Conservation (phyloP, 2,888 invertebrate species). For the Lochmaea crataegi region DNA sequence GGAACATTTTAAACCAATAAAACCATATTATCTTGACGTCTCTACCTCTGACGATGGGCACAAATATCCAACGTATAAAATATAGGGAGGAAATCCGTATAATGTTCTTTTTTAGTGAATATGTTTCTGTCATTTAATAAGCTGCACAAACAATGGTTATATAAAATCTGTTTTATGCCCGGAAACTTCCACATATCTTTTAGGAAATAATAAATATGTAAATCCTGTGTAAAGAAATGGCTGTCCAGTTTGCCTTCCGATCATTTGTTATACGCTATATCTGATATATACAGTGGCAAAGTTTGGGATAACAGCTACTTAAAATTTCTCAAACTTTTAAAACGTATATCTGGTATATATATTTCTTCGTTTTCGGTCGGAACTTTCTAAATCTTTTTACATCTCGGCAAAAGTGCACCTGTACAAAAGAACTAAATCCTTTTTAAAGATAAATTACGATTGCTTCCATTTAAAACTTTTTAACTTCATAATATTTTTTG, state of each 20-base stretch:
- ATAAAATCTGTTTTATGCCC: constrained; percentile 18
- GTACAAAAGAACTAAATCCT: constrained; percentile 10
- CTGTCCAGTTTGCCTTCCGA: constrained; percentile 11
- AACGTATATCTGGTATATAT: constrained; percentile 19
- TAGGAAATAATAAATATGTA: constrained; percentile 13
- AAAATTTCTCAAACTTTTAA: constrained; percentile 17
- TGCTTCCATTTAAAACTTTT: neutral
- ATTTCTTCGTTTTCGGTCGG: constrained; percentile 10
- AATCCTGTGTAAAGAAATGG: constrained; percentile 10
- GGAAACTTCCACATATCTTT: constrained; percentile 9
- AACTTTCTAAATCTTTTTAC: constrained; percentile 18
- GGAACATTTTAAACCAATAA: no score
- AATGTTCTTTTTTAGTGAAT: neutral
- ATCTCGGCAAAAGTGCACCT: constrained; percentile 11
- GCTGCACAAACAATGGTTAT: neutral
- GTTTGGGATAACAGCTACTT: constrained; percentile 19
- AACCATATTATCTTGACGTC: no score
- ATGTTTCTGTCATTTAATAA: constrained; percentile 1
- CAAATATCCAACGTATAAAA: constrained; percentile 6
- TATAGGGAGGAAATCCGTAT: neutral
- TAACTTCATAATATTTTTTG: neutral
- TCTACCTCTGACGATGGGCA: neutral
- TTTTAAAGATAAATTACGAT: constrained; percentile 8
- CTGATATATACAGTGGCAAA: constrained; percentile 15
- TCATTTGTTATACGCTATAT: constrained; percentile 21